A percentile compares a stretch with the other conserved stretches of the same genome.
phyloP scores from a whole-genome alignment of 1,140 invertebrate genomes.

The Drosophila baimaii region DNA sequence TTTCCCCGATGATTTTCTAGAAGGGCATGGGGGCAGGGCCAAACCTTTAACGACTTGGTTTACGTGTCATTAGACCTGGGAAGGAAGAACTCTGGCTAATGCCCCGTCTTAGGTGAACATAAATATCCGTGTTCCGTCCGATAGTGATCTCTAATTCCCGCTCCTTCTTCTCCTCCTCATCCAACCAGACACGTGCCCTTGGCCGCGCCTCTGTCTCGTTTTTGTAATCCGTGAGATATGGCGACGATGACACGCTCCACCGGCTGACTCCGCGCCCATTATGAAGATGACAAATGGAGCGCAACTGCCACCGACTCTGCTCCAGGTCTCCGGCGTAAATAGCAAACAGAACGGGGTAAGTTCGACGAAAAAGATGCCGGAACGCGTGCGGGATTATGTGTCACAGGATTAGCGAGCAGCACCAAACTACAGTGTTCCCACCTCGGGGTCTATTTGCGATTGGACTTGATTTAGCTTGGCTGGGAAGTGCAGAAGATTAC shows the following conservation, averaged over 20 bases:
- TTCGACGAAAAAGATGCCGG: conserved; percentile 1
- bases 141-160: conserved; percentile 54
- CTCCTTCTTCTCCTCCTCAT: too few species aligned
- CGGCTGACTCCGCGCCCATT: conserved; percentile 56
- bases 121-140: conserved; percentile 64
- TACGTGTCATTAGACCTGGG: conserved; percentile 64
- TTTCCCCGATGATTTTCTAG: conserved; percentile 39
- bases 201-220: conserved; percentile 34
- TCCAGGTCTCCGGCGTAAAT: not conserved
- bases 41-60: conserved; percentile 66
- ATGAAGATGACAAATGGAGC: conserved; percentile 77
- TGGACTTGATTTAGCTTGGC: conserved; percentile 23
- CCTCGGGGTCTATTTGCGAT: conserved; percentile 18
- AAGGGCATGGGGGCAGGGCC: conserved; percentile 19
- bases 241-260: conserved; percentile 55
- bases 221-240: conserved; percentile 64
- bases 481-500: conserved; percentile 9
- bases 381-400: conserved; percentile 60
- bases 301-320: conserved; percentile 53
- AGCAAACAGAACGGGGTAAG: conserved; percentile 47
- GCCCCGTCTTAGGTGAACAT: conserved; percentile 64
- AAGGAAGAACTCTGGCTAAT: conserved; percentile 35
- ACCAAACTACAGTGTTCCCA: conserved; percentile 29
- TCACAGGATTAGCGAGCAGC: conserved; percentile 62
- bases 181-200: conserved; percentile 52